Evolutionary conservation across 2,797 vertebrate species (phyloP), one percentile per base, ranked within the genome.

Genomic region (Bovichtus diacanthus): DNA sequence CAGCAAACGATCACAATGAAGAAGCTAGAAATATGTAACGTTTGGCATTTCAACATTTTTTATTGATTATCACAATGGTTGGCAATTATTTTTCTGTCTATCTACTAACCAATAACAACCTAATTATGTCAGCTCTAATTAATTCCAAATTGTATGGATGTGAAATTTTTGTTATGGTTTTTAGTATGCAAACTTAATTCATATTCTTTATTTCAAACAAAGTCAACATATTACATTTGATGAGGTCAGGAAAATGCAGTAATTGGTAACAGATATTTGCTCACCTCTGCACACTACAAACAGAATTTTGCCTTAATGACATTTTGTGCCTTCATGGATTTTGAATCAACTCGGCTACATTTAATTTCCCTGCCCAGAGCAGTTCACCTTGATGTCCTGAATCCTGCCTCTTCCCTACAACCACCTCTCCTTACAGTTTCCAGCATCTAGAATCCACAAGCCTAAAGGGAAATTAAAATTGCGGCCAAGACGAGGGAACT

Each of bases 401-500:
- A 83, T 67, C 36, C 41, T 72, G 29, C 47, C 18, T 56, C 83
- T 78, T 76, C 63, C 73, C 58, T 39, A 34, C 11, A 7, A 85
- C 80, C 81, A 75, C 71, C 66, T 75, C 56, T 74, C 39, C 43
- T 62, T 55, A 53, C 66, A 49, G 49, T 87, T 88, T 85, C 83
- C 78, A 85, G 65, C 76, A 66, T 87, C 53, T 61, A 41, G 66
- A 92, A 88, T 90, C 87, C 70, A 66, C 84, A 85, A 59, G 61
- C 82, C 69, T 41, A 1, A 78, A 78, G 81, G 74, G 78, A 88
- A 88, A 85, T 88, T 80, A 81, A 74, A 74, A 77, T 84, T 29
- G 36, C 71, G 81, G 92, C 88, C 89, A 89, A 90, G 87, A 81
- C 2, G 44, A 83, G 88, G 86, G 80, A 90, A 82, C 88, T 89